Base-by-base conservation (phyloP, 2,888 invertebrate genomes). In the Orchesella flavescens region DNA sequence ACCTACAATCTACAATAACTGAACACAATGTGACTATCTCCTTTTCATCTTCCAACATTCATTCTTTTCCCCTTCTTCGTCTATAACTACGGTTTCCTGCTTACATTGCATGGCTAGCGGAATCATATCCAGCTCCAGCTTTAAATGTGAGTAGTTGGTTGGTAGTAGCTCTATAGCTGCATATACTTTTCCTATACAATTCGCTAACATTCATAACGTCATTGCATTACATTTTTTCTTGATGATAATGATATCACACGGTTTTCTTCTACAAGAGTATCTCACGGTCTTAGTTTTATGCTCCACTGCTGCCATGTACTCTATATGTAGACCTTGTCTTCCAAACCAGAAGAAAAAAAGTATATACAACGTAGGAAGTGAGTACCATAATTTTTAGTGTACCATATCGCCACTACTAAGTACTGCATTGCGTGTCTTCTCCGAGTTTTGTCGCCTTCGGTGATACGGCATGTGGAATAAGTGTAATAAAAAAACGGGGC, bases 231-330 rank as follows among this genome's bases (percentile, higher is more conserved):
- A 82, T 74, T 74, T 34, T 81, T 81, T 76, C 69, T 76, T 63
- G 75, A 82, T 71, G 74, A 81, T 74, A 74, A 82, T 75, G 75
- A 82, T 69, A 81, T 81, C 81, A 81, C 81, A 81, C 68, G 49
- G 66, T 59, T 78, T 66, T 69, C 59, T 59, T 19, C 61, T 19
- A 65, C n/a, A 65, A 34, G 55, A 55, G 17, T n/a, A 55, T 55
- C 15, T 55, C 55, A 55, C 15, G 34, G 34, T 34, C 34, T 34
- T 34, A 34, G 34, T 34, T 34, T 34, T 34, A 34, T 34, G 34
- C 34, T 34, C 34, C 34, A 34, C 34, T 34, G 34, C 34, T 34
- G 34, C 34, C 34, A 34, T 34, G 34, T 34, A n/a, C n/a, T n/a
- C n/a, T n/a, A 34, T 34, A 34, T 7, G 34, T 34, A 34, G n/a